These are phyloP conservation scores for Hybognathus amarus DNA, from an alignment of 2,797 vertebrate species.

Conservation along the genomic window DNA sequence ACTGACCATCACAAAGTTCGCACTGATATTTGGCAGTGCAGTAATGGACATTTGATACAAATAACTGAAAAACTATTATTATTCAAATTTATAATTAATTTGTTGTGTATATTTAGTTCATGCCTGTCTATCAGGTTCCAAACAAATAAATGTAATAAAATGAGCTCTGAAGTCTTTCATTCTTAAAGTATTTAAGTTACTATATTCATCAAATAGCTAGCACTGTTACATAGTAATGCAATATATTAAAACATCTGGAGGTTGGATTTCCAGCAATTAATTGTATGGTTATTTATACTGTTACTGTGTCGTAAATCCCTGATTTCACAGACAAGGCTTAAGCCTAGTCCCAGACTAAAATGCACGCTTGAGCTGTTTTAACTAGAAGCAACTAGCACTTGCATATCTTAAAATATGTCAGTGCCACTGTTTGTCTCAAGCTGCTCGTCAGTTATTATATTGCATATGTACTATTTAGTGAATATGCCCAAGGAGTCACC, in stretches of 20 bases:
- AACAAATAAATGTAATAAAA: background rate
- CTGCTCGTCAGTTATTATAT: no score
- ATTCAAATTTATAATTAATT: background rate
- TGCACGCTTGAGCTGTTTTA: no score
- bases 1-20: background rate
- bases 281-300: background rate
- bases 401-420: no score
- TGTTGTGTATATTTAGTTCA: background rate
- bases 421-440: no score
- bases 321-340: no score
- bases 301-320: background rate
- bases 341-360: no score
- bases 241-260: background rate
- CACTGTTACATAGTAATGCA: background rate
- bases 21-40: background rate
- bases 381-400: no score
- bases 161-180: background rate
- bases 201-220: background rate
- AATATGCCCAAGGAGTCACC: conserved; percentile 70
- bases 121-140: no score
- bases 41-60: background rate
- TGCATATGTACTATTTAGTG: no score
- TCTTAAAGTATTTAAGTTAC: background rate
- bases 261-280: background rate
- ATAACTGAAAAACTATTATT: background rate